phyloP scores from a whole-genome alignment of 2,888 invertebrate genomes.

The Mellilla xanthometata region DNA sequence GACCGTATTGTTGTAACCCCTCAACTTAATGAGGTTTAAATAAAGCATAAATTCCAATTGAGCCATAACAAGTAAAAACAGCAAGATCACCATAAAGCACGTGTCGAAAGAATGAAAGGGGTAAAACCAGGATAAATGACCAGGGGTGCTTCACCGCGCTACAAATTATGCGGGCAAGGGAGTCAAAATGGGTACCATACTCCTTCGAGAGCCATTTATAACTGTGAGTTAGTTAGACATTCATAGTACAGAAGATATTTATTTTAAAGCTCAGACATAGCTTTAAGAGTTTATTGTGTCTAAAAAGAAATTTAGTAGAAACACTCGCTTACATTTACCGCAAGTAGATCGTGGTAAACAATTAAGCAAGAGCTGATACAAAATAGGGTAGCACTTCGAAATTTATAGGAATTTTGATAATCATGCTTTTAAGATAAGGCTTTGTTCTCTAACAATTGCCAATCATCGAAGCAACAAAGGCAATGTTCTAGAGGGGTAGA shows the following conservation, averaged over 20 bases:
- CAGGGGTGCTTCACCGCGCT: slow-evolving; percentile 43
- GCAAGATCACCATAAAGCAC: slow-evolving; percentile 14
- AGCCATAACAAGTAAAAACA: neutral
- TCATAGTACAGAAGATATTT: too few relatives aligned
- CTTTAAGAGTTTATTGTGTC: too few relatives aligned
- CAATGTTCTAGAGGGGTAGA: neutral
- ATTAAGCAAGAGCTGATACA: too few relatives aligned
- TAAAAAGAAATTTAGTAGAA: too few relatives aligned
- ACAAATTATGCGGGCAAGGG: slow-evolving; percentile 51
- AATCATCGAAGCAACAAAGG: slow-evolving; percentile 1
- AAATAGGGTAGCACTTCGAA: slow-evolving; percentile 4
- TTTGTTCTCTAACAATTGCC: neutral
- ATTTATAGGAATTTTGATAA: too few relatives aligned
- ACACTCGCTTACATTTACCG: too few relatives aligned
- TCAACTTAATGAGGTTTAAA: too few relatives aligned
- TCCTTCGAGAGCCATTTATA: slow-evolving; percentile 35
- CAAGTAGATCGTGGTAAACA: too few relatives aligned
- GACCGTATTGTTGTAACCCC: too few relatives aligned
- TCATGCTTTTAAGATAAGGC: neutral
- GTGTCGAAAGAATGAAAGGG: slow-evolving; percentile 27
- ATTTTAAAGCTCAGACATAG: too few relatives aligned
- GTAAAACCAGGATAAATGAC: slow-evolving; percentile 50
- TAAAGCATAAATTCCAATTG: too few relatives aligned
- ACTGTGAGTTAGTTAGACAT: too few relatives aligned
- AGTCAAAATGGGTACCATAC: slow-evolving; percentile 41